Evolutionary conservation across 2,888 invertebrate genomes (phyloP).

Genomic region (Agonopterix heracliana): DNA sequence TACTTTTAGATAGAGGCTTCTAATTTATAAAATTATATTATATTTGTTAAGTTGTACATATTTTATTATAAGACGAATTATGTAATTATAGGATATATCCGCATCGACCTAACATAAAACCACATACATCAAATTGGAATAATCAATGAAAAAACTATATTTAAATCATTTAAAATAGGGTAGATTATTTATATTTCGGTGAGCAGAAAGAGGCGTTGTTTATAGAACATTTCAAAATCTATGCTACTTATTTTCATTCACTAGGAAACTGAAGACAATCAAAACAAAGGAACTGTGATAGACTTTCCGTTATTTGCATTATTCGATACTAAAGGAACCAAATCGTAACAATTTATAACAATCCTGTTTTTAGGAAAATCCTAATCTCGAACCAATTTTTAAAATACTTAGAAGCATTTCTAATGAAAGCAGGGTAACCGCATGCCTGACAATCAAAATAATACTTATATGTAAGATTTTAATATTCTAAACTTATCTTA

Average conservation of each 20-base stretch:
- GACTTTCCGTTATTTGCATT: slow-evolving; percentile 12
- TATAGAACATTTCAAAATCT: background rate
- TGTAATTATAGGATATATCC: slow-evolving; percentile 9
- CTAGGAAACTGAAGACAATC: slow-evolving; percentile 6
- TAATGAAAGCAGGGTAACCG: slow-evolving; percentile 65
- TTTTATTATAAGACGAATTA: slow-evolving; percentile 25
- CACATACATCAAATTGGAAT: background rate
- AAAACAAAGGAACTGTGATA: slow-evolving; percentile 41
- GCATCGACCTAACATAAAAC: background rate
- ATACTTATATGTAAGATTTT: slow-evolving; percentile 47
- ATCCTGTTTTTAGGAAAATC: slow-evolving; percentile 15
- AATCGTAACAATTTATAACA: background rate
- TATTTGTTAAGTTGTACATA: slow-evolving; percentile 35
- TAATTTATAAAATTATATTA: slow-evolving; percentile 21
- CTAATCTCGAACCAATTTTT: slow-evolving; percentile 59
- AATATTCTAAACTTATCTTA: slow-evolving; percentile 26
- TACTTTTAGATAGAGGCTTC: slow-evolving; percentile 21
- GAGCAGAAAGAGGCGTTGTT: background rate
- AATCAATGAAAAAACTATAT: too few species aligned
- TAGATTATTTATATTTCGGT: too few species aligned
- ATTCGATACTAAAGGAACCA: background rate
- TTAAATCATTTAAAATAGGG: too few species aligned
- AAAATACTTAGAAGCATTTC: slow-evolving; percentile 51
- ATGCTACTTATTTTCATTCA: slow-evolving; percentile 1
- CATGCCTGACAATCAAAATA: slow-evolving; percentile 59